A percentile compares a stretch with the other conserved stretches of the same genome.
Evolutionary conservation across 2,888 invertebrate species (phyloP).

Genomic region (Periphyllus acericola): DNA sequence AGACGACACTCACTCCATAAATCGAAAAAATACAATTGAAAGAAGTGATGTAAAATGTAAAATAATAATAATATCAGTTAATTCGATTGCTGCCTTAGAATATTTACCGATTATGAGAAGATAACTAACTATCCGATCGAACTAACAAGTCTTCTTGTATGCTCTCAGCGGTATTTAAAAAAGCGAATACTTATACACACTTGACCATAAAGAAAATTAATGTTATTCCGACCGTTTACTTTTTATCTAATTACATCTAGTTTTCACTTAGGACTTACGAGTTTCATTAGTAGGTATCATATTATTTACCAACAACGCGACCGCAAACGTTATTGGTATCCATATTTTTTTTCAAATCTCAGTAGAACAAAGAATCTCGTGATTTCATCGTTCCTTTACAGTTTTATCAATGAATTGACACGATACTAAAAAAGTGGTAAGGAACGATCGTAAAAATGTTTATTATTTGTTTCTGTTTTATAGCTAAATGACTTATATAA

Average conservation of each 20-base stretch:
- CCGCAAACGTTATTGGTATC: neutral
- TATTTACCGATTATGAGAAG: neutral
- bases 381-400: conserved; percentile 4
- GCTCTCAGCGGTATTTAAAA: neutral
- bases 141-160: neutral
- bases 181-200: neutral
- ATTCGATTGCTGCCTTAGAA: neutral
- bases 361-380: neutral
- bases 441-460: conserved; percentile 28
- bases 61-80: neutral
- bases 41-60: neutral
- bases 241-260: neutral
- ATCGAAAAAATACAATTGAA: neutral
- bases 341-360: neutral
- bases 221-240: neutral
- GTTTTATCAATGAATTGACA: conserved; percentile 14
- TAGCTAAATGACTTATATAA: conserved; percentile 6
- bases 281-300: neutral
- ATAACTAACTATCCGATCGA: neutral
- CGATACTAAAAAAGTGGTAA: neutral
- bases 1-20: too few species aligned
- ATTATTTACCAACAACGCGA: neutral
- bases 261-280: neutral
- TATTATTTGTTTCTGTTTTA: conserved; percentile 34
- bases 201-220: neutral